A percentile compares a stretch with the other conserved stretches of the same genome.
Conservation (phyloP, 2,797 vertebrate species). For the Chelonia mydas region DNA sequence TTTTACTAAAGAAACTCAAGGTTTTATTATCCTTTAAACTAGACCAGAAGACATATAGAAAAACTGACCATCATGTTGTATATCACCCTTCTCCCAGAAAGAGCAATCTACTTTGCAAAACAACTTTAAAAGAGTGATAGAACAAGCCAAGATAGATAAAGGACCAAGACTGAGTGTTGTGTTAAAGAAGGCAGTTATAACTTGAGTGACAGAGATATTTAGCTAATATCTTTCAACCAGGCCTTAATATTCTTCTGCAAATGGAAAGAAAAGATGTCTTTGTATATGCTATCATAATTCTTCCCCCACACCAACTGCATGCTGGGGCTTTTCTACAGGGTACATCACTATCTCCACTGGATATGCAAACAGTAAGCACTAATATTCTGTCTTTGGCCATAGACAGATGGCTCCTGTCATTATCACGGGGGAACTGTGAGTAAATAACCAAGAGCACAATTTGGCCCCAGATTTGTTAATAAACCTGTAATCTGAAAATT, state of each 20-base stretch:
- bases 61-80: neutral
- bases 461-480: neutral
- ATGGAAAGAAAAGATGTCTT: neutral
- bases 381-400: rapidly evolving
- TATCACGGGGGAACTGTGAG: neutral
- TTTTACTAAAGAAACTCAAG: neutral
- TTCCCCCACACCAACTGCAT: rapidly evolving
- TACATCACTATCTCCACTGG: rapidly evolving
- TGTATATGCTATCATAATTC: neutral
- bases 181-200: neutral
- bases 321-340: rapidly evolving
- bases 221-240: rapidly evolving
- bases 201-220: neutral
- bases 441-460: neutral
- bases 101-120: neutral
- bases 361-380: neutral
- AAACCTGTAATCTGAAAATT: neutral
- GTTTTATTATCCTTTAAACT: neutral
- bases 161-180: conserved; percentile 28
- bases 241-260: neutral
- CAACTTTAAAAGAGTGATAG: neutral
- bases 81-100: neutral
- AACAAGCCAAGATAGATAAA: conserved; percentile 39
- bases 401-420: neutral
- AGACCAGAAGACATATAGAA: neutral